Evolutionary conservation across 2,888 invertebrate genomes (phyloP).

Genomic region (Hanleya hanleyi): DNA sequence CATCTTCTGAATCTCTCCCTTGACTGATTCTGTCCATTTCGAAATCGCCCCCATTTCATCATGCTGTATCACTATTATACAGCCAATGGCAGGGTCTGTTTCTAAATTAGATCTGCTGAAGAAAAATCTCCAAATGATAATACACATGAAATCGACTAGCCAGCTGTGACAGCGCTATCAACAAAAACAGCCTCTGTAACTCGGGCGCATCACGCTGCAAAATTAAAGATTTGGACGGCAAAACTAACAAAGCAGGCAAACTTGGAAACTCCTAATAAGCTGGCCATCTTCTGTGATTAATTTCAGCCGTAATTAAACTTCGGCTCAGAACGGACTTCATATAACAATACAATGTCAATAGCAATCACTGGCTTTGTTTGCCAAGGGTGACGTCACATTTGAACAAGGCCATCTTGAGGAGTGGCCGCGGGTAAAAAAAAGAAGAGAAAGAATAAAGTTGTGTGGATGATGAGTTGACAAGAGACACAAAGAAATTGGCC

Average conservation of each 20-base stretch:
- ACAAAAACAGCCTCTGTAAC: not conserved
- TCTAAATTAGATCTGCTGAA: conserved; percentile 1
- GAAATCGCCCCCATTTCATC: too few relatives aligned
- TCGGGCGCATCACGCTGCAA: not conserved
- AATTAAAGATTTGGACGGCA: not conserved
- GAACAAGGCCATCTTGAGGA: too few relatives aligned
- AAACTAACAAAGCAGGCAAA: too few relatives aligned
- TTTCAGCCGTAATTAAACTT: not conserved
- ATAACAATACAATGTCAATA: conserved; percentile 1
- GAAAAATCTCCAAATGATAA: not conserved
- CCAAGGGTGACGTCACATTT: not conserved
- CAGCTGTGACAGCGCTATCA: not conserved
- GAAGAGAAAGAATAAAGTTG: too few relatives aligned
- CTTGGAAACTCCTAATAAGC: conserved; percentile 1
- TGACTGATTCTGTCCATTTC: too few relatives aligned
- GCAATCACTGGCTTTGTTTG: not conserved
- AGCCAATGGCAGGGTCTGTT: too few relatives aligned
- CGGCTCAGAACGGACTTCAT: not conserved
- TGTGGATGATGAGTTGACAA: too few relatives aligned
- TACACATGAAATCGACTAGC: not conserved
- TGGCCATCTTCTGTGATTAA: not conserved
- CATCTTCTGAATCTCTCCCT: too few relatives aligned
- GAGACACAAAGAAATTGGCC: too few relatives aligned
- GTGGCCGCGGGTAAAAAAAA: too few relatives aligned
- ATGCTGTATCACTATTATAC: too few relatives aligned